These are phyloP conservation scores for Euplagia quadripunctaria DNA, from an alignment of 2,888 invertebrate genomes.

Conservation along the genomic window DNA sequence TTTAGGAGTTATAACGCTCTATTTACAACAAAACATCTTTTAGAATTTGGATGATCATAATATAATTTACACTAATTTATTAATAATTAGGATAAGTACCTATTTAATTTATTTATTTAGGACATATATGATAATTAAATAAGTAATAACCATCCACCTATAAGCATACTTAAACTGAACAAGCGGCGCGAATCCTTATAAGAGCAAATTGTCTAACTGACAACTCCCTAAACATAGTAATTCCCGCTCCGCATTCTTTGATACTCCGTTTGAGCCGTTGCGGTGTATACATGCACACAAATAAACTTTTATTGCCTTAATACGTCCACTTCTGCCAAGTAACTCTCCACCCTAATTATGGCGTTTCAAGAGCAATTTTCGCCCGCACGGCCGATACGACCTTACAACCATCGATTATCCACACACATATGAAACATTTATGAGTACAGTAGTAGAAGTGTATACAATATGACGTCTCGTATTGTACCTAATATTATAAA, in stretches of 20 bases:
- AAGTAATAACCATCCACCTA: not conserved
- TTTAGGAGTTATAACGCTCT: not conserved
- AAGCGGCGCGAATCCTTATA: slow-evolving; percentile 68
- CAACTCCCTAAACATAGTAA: slow-evolving; percentile 85
- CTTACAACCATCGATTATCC: slow-evolving; percentile 54
- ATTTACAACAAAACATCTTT: not conserved
- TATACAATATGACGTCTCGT: slow-evolving; percentile 84
- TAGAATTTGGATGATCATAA: not conserved
- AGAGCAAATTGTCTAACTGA: slow-evolving; percentile 83
- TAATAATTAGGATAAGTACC: not conserved
- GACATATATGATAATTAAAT: not conserved
- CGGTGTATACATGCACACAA: slow-evolving; percentile 74
- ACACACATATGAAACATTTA: slow-evolving; percentile 78
- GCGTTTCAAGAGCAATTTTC: slow-evolving; percentile 51
- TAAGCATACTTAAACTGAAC: slow-evolving; percentile 56
- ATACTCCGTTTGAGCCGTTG: slow-evolving; percentile 79
- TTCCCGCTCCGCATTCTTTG: slow-evolving; percentile 86
- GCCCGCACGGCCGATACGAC: slow-evolving; percentile 45
- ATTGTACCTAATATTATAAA: slow-evolving; percentile 84
- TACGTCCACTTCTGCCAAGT: slow-evolving; percentile 49
- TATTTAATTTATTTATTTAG: not conserved
- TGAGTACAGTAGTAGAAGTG: slow-evolving; percentile 79
- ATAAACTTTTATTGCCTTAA: slow-evolving; percentile 75
- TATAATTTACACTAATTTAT: not conserved
- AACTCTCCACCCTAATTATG: slow-evolving; percentile 45